phyloP scores from a whole-genome alignment of 2,113 vertebrate species.

The Ploceus nigricollis region DNA sequence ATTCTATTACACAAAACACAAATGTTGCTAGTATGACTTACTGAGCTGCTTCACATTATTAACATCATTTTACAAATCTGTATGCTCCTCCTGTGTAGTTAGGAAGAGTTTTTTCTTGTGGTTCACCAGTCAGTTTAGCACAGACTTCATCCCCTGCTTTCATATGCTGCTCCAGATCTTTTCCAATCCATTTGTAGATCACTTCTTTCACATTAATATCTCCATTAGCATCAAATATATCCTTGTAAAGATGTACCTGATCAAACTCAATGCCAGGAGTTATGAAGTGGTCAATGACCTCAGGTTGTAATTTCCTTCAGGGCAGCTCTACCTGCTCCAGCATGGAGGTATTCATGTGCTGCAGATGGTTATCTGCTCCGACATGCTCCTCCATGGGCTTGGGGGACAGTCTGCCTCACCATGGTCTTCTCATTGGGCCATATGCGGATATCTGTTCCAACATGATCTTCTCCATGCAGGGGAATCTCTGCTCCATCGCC shows the following conservation, averaged over 20 bases:
- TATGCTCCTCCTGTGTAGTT: conserved; percentile 18
- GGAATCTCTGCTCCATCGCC: neutral
- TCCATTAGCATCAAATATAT: neutral
- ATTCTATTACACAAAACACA: neutral
- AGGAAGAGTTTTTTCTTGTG: conserved; percentile 76
- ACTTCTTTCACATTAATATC: neutral
- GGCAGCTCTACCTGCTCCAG: neutral
- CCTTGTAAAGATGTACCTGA: neutral
- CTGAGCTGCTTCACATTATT: neutral
- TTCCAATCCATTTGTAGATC: neutral
- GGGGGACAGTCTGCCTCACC: neutral
- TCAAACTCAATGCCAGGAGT: neutral
- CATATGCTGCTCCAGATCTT: conserved; percentile 67
- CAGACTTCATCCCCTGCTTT: conserved; percentile 69
- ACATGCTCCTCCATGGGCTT: fast-evolving
- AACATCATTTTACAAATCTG: neutral
- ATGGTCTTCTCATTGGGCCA: neutral
- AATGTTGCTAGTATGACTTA: neutral
- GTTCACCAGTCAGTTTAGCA: conserved; percentile 69
- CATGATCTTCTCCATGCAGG: too few relatives aligned
- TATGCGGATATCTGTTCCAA: neutral
- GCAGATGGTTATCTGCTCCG: neutral
- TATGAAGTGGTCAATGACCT: neutral
- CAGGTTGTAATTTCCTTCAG: neutral
- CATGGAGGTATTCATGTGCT: neutral